Base-by-base conservation (phyloP, 2,113 vertebrate genomes). In the Crotalus tigris region DNA sequence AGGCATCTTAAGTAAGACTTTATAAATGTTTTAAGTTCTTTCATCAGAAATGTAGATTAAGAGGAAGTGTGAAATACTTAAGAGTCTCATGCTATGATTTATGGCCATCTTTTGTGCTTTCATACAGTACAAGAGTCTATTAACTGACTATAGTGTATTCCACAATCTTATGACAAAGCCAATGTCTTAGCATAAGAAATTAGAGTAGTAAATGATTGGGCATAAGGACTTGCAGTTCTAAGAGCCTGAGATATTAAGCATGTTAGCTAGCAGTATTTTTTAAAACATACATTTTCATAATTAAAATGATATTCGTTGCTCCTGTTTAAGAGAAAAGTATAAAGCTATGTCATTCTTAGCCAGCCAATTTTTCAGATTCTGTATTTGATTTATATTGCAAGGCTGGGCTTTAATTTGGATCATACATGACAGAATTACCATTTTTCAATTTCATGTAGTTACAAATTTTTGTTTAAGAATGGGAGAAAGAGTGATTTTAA, bases 141-240 rank as follows among this genome's bases (percentile, higher is more conserved):
- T 97, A 94, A 93, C 92, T 87, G 91, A 53, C 95, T 33, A 12
- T 87, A 89, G 29, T 81, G 11, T 29, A 92, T 49, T 69, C 87
- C 17, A 57, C 91, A 91, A 96, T 85, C 75, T 94, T 94, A 57
- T 53, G 93, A 57, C 11, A 92, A 19, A 94, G 59, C 95, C 94
- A 96, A 95, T 94, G 92, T 92, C 10, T 88, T 95, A 95, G 89
- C 92, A 93, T 85, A 91, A 94, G 13, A 51, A 58, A n/a, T 58
- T 61, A 4, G 87, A 17, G 44, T 93, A 94, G 59, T 90, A 93
- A 92, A 39, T 33, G 86, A 87, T 29, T 89, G 87, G 75, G 54
- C 96, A 44, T 19, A 10, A 75, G 10, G 61, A 85, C 54, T 92
- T 61, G 23, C 46, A 59, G 59, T 91, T 92, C 87, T 86, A 53